These are phyloP conservation scores for Sphaerophoria rueppellii DNA, from an alignment of 2,888 invertebrate species.

Conservation along the genomic window DNA sequence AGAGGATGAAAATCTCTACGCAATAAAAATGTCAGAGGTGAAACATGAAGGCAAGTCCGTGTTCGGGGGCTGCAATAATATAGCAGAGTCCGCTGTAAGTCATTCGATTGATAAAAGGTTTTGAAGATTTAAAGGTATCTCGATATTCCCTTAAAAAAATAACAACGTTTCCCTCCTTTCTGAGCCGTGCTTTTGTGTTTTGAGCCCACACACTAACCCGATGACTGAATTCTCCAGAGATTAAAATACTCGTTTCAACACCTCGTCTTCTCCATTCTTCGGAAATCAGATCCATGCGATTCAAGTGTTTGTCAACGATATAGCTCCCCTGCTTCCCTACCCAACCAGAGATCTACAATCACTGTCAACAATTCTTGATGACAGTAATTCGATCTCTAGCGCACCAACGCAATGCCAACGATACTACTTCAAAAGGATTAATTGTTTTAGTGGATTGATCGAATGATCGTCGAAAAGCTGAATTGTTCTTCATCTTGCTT, in stretches of 20 bases:
- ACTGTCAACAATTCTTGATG: conserved; percentile 53
- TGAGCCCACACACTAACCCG: conserved; percentile 32
- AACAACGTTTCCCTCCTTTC: not conserved
- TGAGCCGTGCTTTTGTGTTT: not conserved
- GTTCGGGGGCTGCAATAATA: conserved; percentile 34
- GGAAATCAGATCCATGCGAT: conserved; percentile 54
- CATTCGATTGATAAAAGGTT: too few species aligned
- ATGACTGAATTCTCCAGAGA: not conserved
- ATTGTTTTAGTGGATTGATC: conserved; percentile 67
- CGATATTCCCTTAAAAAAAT: too few species aligned
- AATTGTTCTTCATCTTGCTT: conserved; percentile 41
- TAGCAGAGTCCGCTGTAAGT: not conserved
- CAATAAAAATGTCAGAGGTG: conserved; percentile 38
- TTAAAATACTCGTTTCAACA: conserved; percentile 62
- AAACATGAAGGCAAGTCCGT: conserved; percentile 47
- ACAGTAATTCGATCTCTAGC: conserved; percentile 69
- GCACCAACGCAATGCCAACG: conserved; percentile 6
- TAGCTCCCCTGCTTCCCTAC: not conserved
- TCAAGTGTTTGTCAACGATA: conserved; percentile 56
- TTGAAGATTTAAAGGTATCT: not conserved
- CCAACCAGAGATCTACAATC: conserved; percentile 2
- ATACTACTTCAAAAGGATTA: conserved; percentile 49
- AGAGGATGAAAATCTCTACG: conserved; percentile 46
- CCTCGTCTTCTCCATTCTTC: conserved; percentile 29
- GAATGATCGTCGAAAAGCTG: conserved; percentile 31